Conservation (phyloP, 2,797 vertebrate genomes). For the Amazonetta brasiliensis region DNA sequence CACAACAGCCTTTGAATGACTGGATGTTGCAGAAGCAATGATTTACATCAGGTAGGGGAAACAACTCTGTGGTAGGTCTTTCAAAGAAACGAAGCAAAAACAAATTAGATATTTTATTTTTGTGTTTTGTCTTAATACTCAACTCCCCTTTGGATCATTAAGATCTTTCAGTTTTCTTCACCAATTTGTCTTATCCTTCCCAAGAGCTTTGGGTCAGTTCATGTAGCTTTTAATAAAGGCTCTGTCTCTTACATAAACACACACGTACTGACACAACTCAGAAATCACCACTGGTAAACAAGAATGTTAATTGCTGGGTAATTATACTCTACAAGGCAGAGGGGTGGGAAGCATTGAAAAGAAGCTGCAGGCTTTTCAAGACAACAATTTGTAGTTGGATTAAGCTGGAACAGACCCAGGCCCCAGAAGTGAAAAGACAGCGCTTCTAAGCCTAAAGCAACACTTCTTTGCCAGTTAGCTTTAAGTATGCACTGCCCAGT, state of each 20-base stretch:
- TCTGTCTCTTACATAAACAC: constrained; percentile 32
- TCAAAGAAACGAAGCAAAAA: background rate
- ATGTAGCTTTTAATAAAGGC: background rate
- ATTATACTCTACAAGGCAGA: background rate
- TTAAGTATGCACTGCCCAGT: constrained; percentile 34
- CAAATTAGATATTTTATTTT: constrained; percentile 20
- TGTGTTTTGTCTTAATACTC: constrained; percentile 18
- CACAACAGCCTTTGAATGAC: background rate
- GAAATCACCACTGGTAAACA: constrained; percentile 30
- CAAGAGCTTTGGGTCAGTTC: constrained; percentile 24
- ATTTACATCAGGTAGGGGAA: constrained; percentile 42
- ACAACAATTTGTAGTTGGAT: constrained; percentile 70
- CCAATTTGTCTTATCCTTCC: constrained; percentile 46
- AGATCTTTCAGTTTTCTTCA: constrained; percentile 40
- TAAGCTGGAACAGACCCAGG: constrained; percentile 64
- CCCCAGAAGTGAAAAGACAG: constrained; percentile 45
- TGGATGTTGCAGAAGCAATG: background rate
- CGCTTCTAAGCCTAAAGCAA: constrained; percentile 63
- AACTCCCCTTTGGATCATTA: constrained; percentile 4
- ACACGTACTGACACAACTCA: background rate
- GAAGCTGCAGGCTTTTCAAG: constrained; percentile 46
- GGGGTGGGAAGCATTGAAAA: background rate
- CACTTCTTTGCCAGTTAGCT: constrained; percentile 57
- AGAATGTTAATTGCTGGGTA: constrained; percentile 38
- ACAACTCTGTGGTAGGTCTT: constrained; percentile 29